Base-by-base conservation (phyloP, 1,140 invertebrate species). In the Nylanderia fulva region DNA sequence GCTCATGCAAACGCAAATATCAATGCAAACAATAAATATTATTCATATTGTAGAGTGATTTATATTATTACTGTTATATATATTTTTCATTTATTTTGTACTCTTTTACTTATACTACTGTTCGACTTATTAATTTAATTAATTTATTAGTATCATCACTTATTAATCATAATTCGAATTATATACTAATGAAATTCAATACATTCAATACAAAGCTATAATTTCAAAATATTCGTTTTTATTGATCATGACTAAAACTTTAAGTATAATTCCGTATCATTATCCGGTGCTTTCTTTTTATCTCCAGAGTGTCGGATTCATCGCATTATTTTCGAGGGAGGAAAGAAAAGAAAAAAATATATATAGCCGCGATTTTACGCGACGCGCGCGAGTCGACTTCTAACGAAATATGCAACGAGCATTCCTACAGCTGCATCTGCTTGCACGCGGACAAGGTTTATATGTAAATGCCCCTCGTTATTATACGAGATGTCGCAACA, bases 391-490 rank as follows among this genome's bases (percentile, higher is more conserved):
- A 36, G 77, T 33, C 58, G n/a, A 48, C 58, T 77, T 77, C 42
- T n/a, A 69, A 39, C 64, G 13, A 72, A 82, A 82, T 72, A 71
- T 58, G 63, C 33, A 84, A 84, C 64, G 45, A 39, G 13, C 24
- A 4, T 52, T 42, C n/a, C 48, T 56, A 8, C 42, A 36, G 42
- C 52, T 54, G 64, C 33, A 64, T 7, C 13, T 48, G 39, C 48
- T n/a, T 39, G 39, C 56, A 29, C 24, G 52, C 77, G 18, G 36
- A 21, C 64, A 52, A 66, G 45, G 52, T 56, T 71, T 66, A 60
- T 69, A 82, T 82, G 66, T 33, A 82, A 82, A 82, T 82, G 66
- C 18, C 11, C 36, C 36, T 71, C 77, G 77, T 72, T 82, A 82
- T 71, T 71, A 58, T 82, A 82, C 77, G 36, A 82, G 52, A 82